Percentiles rank a stretch among this genome's conserved stretches.
Conservation (phyloP, 1,140 invertebrate genomes). For the Eumeta japonica region DNA sequence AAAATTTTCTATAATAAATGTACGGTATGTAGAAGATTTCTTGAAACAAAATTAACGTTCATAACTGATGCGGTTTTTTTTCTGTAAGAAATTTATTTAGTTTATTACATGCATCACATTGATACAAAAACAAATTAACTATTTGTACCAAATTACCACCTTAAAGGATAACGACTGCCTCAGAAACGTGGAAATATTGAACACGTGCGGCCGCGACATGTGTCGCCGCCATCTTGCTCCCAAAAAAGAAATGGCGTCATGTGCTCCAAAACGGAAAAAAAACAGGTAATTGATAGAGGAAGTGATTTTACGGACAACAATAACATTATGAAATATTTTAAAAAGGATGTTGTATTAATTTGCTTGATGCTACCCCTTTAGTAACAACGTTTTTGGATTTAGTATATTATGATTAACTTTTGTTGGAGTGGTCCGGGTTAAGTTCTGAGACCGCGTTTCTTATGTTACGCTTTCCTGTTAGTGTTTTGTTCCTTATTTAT, state of each 20-base stretch:
- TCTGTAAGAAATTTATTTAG: too few relatives aligned
- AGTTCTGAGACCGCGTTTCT: too few relatives aligned
- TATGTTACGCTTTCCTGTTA: too few relatives aligned
- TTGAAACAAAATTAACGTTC: too few relatives aligned
- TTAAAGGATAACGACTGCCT: conserved; percentile 5
- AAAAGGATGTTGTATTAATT: conserved; percentile 49
- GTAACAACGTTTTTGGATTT: too few relatives aligned
- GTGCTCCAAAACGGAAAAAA: conserved; percentile 44
- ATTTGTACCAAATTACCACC: conserved; percentile 4
- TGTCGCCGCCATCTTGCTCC: conserved; percentile 33
- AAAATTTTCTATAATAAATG: too few relatives aligned
- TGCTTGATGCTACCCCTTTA: conserved; percentile 49
- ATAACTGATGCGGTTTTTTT: too few relatives aligned
- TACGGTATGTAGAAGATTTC: too few relatives aligned
- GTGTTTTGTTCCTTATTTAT: too few relatives aligned
- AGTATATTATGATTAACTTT: conserved; percentile 36
- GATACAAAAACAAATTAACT: conserved; percentile 1
- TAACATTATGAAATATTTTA: conserved; percentile 22
- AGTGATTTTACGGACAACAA: conserved; percentile 47
- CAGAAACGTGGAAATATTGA: conserved; percentile 7
- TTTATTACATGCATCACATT: too few relatives aligned
- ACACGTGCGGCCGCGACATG: conserved; percentile 28
- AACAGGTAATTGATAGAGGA: conserved; percentile 43
- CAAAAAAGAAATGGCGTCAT: conserved; percentile 40
- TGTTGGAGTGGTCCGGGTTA: conserved; percentile 32